Evolutionary conservation across 2,888 invertebrate genomes (phyloP).

Genomic region (Drosophila picticornis): DNA sequence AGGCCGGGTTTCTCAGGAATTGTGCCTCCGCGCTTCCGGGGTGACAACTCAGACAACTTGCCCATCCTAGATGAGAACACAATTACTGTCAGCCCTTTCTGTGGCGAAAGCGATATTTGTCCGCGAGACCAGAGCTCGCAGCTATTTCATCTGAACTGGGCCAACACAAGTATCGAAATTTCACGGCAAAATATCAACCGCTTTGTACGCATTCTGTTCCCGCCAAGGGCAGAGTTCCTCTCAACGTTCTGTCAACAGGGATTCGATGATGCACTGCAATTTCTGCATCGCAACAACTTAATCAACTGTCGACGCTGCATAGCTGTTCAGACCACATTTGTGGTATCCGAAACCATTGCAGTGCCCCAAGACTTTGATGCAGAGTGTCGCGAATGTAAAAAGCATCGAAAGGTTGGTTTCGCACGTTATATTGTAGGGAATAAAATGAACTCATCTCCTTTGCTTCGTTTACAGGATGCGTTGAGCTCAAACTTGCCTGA

Average conservation of each 20-base stretch:
- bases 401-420: slow-evolving; percentile 91
- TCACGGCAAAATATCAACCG: slow-evolving; percentile 97
- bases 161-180: slow-evolving; percentile 96
- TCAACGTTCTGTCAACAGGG: slow-evolving; percentile 99
- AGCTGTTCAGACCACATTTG: slow-evolving; percentile 94
- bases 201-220: slow-evolving; percentile 96
- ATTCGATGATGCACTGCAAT: slow-evolving; percentile 95
- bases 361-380: slow-evolving; percentile 90
- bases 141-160: slow-evolving; percentile 93
- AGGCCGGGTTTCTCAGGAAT: slow-evolving; percentile 98
- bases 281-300: slow-evolving; percentile 94
- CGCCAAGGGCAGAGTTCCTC: slow-evolving; percentile 96
- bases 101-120: slow-evolving; percentile 98
- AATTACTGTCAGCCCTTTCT: slow-evolving; percentile 98
- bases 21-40: slow-evolving; percentile 94
- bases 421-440: slow-evolving; percentile 8
- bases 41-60: slow-evolving; percentile 97
- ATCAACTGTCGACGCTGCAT: slow-evolving; percentile 97
- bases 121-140: slow-evolving; percentile 94
- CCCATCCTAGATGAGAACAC: slow-evolving; percentile 97
- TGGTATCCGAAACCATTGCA: slow-evolving; percentile 91
- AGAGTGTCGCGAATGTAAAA: slow-evolving; percentile 94
- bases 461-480: slow-evolving; percentile 88
- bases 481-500: slow-evolving; percentile 95
- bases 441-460: neutral